A percentile compares a stretch with the other conserved stretches of the same genome.
Conservation (phyloP, 2,888 invertebrate genomes). For the Hirtodrosophila confusa region DNA sequence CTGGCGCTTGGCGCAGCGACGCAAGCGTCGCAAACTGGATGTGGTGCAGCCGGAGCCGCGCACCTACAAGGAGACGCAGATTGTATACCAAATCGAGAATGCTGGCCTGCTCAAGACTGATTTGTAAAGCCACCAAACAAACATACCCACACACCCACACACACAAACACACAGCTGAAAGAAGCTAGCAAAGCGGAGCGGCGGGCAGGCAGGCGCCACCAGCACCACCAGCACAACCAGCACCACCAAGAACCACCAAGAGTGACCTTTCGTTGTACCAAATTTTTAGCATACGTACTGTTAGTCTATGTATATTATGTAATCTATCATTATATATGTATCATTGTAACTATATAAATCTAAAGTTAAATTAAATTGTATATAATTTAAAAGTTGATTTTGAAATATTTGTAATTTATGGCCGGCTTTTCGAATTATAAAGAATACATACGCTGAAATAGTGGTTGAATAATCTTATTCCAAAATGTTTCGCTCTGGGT, state of each 20-base stretch:
- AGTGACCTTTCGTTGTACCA: constrained; percentile 75
- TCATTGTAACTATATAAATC: constrained; percentile 17
- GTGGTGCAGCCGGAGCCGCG: constrained; percentile 92
- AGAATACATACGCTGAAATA: no score
- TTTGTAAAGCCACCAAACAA: constrained; percentile 83
- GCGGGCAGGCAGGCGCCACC: constrained; percentile 3
- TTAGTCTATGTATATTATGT: constrained; percentile 31
- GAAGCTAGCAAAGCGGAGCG: constrained; percentile 58
- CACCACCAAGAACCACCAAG: constrained; percentile 60
- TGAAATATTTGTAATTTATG: no score
- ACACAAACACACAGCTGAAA: constrained; percentile 61
- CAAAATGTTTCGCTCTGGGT: no score
- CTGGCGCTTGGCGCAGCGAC: constrained; percentile 85
- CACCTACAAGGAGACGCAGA: constrained; percentile 93
- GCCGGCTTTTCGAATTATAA: no score
- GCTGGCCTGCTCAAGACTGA: constrained; percentile 92
- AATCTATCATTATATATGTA: constrained; percentile 23
- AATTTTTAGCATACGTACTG: constrained; percentile 62
- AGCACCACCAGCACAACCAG: constrained; percentile 28
- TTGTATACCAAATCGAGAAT: constrained; percentile 93
- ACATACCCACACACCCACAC: constrained; percentile 16
- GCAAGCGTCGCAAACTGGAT: constrained; percentile 86
- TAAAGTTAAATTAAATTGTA: constrained; percentile 33
- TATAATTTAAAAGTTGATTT: neutral
- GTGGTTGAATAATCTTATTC: no score